Base-by-base conservation (phyloP, 2,888 invertebrate genomes). In the Disparrhopalites patrizii region DNA sequence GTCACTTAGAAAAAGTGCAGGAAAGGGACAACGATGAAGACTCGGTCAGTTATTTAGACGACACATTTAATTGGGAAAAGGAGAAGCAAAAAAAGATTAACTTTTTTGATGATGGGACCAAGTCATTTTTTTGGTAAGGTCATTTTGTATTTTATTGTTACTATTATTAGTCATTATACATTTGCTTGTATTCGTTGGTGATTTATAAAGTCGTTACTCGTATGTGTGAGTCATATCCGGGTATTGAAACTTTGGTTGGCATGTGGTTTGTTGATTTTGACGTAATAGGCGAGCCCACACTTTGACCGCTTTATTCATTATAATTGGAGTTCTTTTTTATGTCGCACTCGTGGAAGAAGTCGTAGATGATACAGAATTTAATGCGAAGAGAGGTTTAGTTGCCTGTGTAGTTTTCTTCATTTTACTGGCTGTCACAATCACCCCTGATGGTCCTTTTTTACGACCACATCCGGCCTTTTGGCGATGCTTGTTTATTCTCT, bases 401-500 rank as follows among this genome's bases (percentile, higher is more conserved):
- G 82, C 83, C 31, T 79, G 80, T 69, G 76, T 81, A 51, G 72
- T 81, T 28, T 80, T 80, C 20, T 83, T 83, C 74, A 76, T 83
- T 28, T 75, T 82, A 31, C 79, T 83, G 69, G 83, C 83, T 3
- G 81, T 83, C 0, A 83, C 81, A 15, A 81, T 82, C 58, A 82
- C 81, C 5, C 83, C 83, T 20, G 83, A 84, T 78, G 83, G 83
- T 5, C 82, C 82, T 23, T 84, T 83, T 72, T 77, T 78, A 50
- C 77, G 84, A 70, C 84, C 83, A 15, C 84, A 83, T 77, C 83
- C 83, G 61, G 83, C 81, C 18, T 78, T 84, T 54, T 84, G 84
- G 84, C 76, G 83, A 68, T 78, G 83, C 61, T 78, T 82, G 28
- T 80, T 84, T 69, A 81, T 81, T 69, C 75, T 82, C 65, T 82